A percentile compares a stretch with the other conserved stretches of the same genome.
Conservation (phyloP, 2,797 vertebrate species). For the Ispidina picta region DNA sequence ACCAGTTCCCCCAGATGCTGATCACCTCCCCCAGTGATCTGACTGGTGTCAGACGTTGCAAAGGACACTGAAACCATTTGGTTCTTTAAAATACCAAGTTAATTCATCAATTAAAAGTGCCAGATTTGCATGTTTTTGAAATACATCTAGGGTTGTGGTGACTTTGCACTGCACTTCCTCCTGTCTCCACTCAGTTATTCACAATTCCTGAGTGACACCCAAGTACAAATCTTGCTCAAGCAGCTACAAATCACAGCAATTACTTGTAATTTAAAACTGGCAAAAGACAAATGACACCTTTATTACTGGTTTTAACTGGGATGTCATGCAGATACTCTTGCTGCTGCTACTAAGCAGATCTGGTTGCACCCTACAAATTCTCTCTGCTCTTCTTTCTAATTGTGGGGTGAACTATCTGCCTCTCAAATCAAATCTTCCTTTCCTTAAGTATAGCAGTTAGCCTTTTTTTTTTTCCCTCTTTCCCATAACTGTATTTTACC, state of each 20-base stretch:
- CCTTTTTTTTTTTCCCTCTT: conserved; percentile 50
- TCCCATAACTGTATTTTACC: conserved; percentile 21
- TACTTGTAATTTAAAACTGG: neutral
- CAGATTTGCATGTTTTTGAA: neutral
- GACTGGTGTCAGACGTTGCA: neutral
- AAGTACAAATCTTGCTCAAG: neutral
- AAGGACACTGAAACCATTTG: neutral
- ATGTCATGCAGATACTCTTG: neutral
- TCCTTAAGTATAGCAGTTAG: conserved; percentile 59
- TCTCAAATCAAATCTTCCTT: neutral
- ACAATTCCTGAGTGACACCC: neutral
- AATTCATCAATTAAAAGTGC: neutral
- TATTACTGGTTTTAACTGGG: neutral
- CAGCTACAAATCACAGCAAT: neutral
- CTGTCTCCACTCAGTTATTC: neutral
- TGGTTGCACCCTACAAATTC: neutral
- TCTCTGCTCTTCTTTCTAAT: neutral
- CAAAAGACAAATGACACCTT: neutral
- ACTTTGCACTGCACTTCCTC: neutral
- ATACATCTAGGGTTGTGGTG: neutral
- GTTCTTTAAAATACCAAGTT: neutral
- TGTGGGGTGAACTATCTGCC: neutral
- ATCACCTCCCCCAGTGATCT: neutral
- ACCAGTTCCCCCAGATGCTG: neutral
- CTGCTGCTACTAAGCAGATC: neutral